A percentile compares a stretch with the other conserved stretches of the same genome.
phyloP scores from a whole-genome alignment of 2,888 invertebrate species.

The Plagodis pulveraria region DNA sequence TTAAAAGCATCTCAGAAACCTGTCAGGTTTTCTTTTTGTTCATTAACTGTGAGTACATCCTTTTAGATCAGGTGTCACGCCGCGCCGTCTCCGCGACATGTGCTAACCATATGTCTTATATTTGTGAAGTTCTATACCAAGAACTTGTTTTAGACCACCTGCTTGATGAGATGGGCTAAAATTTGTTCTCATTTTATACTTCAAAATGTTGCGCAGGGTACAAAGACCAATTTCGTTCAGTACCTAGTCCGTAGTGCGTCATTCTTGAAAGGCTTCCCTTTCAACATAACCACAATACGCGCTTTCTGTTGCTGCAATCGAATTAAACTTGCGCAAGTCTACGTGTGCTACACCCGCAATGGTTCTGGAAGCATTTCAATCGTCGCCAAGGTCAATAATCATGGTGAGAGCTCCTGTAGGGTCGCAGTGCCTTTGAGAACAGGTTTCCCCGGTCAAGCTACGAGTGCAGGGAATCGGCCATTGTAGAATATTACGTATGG shows the following conservation, averaged over 20 bases:
- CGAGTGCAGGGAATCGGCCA: constrained; percentile 47
- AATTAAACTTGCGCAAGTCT: constrained; percentile 25
- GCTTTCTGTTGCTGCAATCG: constrained; percentile 40
- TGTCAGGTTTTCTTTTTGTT: constrained; percentile 5
- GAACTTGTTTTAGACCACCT: constrained; percentile 19
- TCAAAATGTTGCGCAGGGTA: too few relatives aligned
- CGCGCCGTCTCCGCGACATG: constrained; percentile 36
- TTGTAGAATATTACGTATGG: constrained; percentile 53
- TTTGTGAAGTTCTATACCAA: constrained; percentile 23
- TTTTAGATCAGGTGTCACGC: constrained; percentile 41
- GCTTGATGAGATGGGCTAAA: neutral
- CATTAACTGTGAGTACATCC: constrained; percentile 8
- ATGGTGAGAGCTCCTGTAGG: constrained; percentile 34
- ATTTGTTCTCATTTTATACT: too few relatives aligned
- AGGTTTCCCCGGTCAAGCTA: constrained; percentile 55
- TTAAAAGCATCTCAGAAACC: constrained; percentile 5
- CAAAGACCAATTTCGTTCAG: neutral
- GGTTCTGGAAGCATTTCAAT: constrained; percentile 29
- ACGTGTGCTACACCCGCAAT: constrained; percentile 33
- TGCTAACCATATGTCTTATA: constrained; percentile 33
- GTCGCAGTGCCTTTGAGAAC: constrained; percentile 49
- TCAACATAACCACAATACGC: constrained; percentile 13
- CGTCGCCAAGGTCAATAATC: constrained; percentile 41
- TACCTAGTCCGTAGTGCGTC: neutral
- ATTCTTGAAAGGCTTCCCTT: constrained; percentile 6